A percentile compares a stretch with the other conserved stretches of the same genome.
Evolutionary conservation across 2,113 vertebrate species (phyloP).

Genomic region (Pundamilia nyererei): DNA sequence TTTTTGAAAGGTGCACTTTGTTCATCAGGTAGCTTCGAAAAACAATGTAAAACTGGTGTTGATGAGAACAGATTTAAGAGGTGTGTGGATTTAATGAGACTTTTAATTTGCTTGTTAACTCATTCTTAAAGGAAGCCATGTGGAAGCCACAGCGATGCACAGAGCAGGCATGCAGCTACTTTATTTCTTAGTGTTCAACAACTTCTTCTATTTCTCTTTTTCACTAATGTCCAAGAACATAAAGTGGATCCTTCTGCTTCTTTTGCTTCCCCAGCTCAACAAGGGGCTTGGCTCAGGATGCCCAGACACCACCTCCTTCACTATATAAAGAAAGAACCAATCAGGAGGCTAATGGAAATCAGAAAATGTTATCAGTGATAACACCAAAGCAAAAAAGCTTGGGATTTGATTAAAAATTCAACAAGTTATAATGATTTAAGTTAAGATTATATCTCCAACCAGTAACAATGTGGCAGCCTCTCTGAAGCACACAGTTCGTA

Average conservation of each 20-base stretch:
- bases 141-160: neutral
- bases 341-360: neutral
- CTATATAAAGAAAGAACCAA: neutral
- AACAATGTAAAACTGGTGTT: neutral
- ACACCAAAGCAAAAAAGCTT: neutral
- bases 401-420: neutral
- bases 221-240: neutral
- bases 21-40: neutral
- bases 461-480: neutral
- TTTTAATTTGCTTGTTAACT: neutral
- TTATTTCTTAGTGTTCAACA: neutral
- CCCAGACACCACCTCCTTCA: neutral
- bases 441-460: fast-evolving
- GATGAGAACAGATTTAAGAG: neutral
- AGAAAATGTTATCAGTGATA: neutral
- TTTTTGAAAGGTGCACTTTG: neutral
- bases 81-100: neutral
- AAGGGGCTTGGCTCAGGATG: neutral
- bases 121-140: neutral
- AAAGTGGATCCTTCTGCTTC: neutral
- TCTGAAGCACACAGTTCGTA: neutral
- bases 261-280: neutral
- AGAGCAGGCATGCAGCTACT: neutral
- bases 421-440: neutral
- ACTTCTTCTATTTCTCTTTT: neutral